Evolutionary conservation across 2,113 vertebrate species (phyloP).

Genomic region (Isurus oxyrinchus): DNA sequence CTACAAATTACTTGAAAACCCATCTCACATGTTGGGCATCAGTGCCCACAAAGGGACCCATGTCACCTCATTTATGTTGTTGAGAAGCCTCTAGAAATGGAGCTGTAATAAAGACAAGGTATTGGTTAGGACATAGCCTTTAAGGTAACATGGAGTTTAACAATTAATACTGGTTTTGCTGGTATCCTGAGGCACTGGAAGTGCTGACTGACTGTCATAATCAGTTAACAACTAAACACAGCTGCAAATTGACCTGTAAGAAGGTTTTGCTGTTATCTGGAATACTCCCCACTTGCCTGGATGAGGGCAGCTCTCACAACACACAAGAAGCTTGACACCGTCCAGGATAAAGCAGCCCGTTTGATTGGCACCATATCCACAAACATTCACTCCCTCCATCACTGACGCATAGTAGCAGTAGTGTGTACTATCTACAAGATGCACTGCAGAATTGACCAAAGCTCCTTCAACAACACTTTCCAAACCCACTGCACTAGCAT

Average conservation of each 20-base stretch:
- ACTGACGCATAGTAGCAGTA: too few species aligned
- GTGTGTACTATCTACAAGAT: too few species aligned
- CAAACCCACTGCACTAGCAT: too few species aligned
- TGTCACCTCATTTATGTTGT: not conserved
- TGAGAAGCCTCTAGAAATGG: not conserved
- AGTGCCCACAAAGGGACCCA: not conserved
- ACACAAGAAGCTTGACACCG: too few species aligned
- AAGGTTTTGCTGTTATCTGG: not conserved
- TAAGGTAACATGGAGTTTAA: not conserved
- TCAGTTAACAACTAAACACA: not conserved
- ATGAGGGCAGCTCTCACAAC: too few species aligned
- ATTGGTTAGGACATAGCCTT: too few species aligned
- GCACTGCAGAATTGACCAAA: too few species aligned
- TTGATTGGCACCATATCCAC: too few species aligned
- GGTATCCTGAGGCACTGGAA: not conserved
- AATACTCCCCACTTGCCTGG: not conserved
- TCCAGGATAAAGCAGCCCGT: too few species aligned
- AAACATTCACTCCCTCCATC: too few species aligned
- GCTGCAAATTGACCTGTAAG: not conserved
- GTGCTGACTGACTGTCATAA: not conserved
- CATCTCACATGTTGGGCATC: not conserved
- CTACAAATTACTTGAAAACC: not conserved
- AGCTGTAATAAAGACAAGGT: not conserved
- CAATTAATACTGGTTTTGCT: not conserved
- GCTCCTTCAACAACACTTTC: too few species aligned